Percentiles rank a stretch among this genome's conserved stretches.
These are phyloP conservation scores for Echinarachnius parma DNA, from an alignment of 53 echinoderm and acorn worm genomes.

Conservation along the genomic window DNA sequence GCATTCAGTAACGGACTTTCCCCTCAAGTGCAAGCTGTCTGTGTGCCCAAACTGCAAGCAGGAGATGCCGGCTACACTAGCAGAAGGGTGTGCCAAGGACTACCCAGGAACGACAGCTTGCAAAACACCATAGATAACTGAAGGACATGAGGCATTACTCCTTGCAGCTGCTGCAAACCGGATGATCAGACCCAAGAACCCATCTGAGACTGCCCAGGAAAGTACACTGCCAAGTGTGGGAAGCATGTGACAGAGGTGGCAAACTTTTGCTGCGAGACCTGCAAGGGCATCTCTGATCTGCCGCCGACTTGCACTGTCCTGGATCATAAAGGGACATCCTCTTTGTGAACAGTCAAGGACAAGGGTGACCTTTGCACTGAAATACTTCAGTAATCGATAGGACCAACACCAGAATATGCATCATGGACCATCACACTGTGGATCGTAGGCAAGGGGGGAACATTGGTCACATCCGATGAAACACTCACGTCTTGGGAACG, in stretches of 20 bases:
- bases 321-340: constrained; percentile 4
- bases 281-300: constrained; percentile 8
- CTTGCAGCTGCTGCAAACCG: background rate
- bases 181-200: background rate
- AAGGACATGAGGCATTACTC: background rate
- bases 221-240: constrained; percentile 8
- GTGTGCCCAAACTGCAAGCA: constrained; percentile 2
- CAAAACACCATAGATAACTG: constrained; percentile 23
- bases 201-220: background rate
- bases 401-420: constrained; percentile 5
- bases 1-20: too few relatives aligned
- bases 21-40: background rate
- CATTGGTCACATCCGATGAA: background rate
- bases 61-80: background rate
- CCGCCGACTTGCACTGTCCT: constrained; percentile 10
- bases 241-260: constrained; percentile 6
- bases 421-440: background rate
- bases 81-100: constrained; percentile 15
- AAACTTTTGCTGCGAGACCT: constrained; percentile 29
- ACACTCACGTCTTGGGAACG: background rate
- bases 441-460: background rate
- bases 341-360: constrained; percentile 11
- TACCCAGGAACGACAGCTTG: constrained; percentile 25
- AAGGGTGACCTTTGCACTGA: background rate
- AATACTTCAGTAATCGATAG: background rate